Conservation (phyloP, 2,113 vertebrate species). For the Carlito syrichta region DNA sequence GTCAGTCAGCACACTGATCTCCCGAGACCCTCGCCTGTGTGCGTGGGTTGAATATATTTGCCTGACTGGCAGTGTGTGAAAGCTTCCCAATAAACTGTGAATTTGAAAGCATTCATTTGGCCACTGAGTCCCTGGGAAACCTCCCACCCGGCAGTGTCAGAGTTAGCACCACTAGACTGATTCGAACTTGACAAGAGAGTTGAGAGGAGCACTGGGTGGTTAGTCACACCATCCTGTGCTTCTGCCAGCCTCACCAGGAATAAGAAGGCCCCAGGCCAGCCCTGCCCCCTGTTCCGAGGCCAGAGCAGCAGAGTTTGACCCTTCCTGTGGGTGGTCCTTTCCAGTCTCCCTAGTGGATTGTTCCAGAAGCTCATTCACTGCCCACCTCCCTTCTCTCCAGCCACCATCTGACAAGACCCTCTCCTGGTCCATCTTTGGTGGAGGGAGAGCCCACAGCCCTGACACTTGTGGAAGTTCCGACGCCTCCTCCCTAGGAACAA, state of each 20-base stretch:
- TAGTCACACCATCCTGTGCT: accelerated
- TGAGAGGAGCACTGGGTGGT: accelerated
- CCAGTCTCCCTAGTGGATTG: background rate
- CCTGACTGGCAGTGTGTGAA: background rate
- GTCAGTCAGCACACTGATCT: background rate
- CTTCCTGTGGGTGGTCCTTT: background rate
- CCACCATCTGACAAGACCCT: background rate
- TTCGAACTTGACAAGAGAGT: background rate
- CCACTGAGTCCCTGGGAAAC: background rate
- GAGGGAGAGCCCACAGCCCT: background rate
- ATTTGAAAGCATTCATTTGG: background rate
- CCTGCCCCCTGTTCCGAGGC: background rate
- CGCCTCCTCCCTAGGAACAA: background rate
- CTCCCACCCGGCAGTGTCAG: background rate
- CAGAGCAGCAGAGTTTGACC: no score
- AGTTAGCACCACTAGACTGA: background rate
- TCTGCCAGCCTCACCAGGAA: background rate
- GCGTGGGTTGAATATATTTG: background rate
- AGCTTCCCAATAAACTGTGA: background rate
- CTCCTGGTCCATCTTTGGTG: background rate
- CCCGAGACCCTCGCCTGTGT: no score
- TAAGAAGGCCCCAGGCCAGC: background rate
- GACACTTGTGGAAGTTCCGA: background rate
- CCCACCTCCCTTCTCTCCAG: background rate
- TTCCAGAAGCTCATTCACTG: background rate